Percentiles rank a stretch among this genome's conserved stretches.
These are phyloP conservation scores for Stegastes partitus DNA, from an alignment of 2,113 vertebrate genomes.

Conservation along the genomic window DNA sequence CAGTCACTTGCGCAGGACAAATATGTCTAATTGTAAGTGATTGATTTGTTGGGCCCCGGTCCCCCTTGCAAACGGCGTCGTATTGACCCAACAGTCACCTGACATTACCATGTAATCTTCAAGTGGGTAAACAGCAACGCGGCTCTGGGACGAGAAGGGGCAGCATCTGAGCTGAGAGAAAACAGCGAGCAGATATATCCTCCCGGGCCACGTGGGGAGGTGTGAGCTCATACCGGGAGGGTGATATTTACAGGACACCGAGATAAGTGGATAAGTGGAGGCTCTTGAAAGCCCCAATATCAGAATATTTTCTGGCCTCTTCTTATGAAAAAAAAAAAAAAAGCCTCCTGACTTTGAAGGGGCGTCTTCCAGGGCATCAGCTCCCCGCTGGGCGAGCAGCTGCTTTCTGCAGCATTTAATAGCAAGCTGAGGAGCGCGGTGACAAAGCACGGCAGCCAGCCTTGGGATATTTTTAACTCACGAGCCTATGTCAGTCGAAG, in stretches of 20 bases:
- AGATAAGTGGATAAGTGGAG: slow-evolving; percentile 79
- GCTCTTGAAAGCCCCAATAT: slow-evolving; percentile 66
- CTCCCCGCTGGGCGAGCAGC: slow-evolving; percentile 77
- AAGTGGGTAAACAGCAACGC: slow-evolving; percentile 64
- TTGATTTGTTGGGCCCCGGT: slow-evolving; percentile 76
- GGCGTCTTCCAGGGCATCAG: slow-evolving; percentile 57
- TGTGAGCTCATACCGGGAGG: slow-evolving; percentile 55
- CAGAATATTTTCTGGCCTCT: slow-evolving; percentile 57
- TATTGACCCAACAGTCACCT: slow-evolving; percentile 79
- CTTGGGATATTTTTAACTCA: slow-evolving; percentile 74
- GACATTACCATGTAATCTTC: slow-evolving; percentile 79
- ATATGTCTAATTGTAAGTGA: slow-evolving; percentile 80
- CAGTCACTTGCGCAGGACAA: slow-evolving; percentile 66
- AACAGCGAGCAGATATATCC: slow-evolving; percentile 35
- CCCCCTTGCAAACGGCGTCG: slow-evolving; percentile 24
- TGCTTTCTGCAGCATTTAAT: slow-evolving; percentile 75
- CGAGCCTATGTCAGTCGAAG: slow-evolving; percentile 64
- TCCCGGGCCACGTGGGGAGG: slow-evolving; percentile 20
- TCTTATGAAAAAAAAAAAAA: slow-evolving; percentile 43
- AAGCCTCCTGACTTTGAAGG: slow-evolving; percentile 68
- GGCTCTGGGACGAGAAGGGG: slow-evolving; percentile 25
- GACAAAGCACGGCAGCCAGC: slow-evolving; percentile 67
- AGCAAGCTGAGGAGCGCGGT: slow-evolving; percentile 55
- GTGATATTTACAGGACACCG: slow-evolving; percentile 68
- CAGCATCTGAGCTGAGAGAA: slow-evolving; percentile 33